These are phyloP conservation scores for Dasypogon diadema DNA, from an alignment of 2,888 invertebrate species.

Conservation along the genomic window DNA sequence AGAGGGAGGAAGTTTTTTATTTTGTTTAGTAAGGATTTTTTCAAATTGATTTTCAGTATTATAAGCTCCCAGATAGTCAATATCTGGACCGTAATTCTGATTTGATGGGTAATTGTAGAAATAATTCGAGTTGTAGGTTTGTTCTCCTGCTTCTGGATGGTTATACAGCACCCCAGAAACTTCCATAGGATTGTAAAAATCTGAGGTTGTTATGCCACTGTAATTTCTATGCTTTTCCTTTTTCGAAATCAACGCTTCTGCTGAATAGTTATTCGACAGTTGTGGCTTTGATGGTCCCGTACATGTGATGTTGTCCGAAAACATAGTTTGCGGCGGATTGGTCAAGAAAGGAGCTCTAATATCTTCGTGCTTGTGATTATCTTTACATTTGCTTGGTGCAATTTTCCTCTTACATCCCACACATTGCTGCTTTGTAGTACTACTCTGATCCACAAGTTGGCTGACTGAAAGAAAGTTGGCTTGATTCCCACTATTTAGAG, in stretches of 20 bases:
- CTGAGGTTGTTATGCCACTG: slow-evolving; percentile 37
- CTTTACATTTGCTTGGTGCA: slow-evolving; percentile 5
- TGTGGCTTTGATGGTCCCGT: slow-evolving; percentile 52
- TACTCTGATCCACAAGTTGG: slow-evolving; percentile 71
- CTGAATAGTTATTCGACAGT: slow-evolving; percentile 58
- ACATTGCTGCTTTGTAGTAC: slow-evolving; percentile 59
- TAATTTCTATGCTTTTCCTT: slow-evolving; percentile 53
- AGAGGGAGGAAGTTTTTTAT: slow-evolving; percentile 4
- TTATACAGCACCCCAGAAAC: background rate
- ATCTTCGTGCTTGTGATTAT: background rate
- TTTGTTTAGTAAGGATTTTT: background rate
- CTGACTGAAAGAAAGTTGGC: slow-evolving; percentile 74
- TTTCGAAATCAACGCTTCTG: slow-evolving; percentile 59
- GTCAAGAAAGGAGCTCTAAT: background rate
- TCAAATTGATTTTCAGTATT: slow-evolving; percentile 17
- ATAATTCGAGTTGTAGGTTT: slow-evolving; percentile 54
- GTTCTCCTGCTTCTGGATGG: background rate
- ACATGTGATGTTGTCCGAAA: background rate
- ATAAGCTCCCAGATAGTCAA: slow-evolving; percentile 56
- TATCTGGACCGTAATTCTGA: slow-evolving; percentile 56
- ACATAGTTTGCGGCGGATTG: background rate
- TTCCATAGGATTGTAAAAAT: slow-evolving; percentile 37
- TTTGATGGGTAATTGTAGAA: slow-evolving; percentile 57
- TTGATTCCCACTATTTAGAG: slow-evolving; percentile 54
- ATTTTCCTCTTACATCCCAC: slow-evolving; percentile 6